Conservation (phyloP, 2,113 vertebrate species). For the Neodontobutis hainanensis region DNA sequence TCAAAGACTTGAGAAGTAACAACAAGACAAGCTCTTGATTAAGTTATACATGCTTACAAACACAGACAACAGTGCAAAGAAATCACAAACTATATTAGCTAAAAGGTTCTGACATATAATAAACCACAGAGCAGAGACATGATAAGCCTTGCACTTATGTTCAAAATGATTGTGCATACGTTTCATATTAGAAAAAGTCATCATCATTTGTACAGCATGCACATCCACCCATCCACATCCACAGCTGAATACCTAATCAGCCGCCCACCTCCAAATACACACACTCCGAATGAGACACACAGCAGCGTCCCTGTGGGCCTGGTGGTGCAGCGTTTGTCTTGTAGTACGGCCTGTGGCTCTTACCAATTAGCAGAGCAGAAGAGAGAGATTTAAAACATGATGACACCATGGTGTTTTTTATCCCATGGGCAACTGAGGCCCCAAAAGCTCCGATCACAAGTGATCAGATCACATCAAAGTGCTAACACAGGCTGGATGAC, state of each 20-base stretch:
- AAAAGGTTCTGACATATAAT: conserved; percentile 50
- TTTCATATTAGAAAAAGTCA: conserved; percentile 49
- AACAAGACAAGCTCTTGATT: conserved; percentile 23
- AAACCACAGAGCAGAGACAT: conserved; percentile 30
- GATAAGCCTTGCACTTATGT: conserved; percentile 17
- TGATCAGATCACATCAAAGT: conserved; percentile 75
- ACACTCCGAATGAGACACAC: conserved; percentile 14
- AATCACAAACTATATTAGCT: conserved; percentile 22
- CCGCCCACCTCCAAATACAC: conserved; percentile 39
- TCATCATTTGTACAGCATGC: conserved; percentile 37
- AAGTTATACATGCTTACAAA: conserved; percentile 12
- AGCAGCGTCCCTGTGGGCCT: conserved; percentile 51
- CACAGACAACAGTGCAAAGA: conserved; percentile 18
- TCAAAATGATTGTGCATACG: conserved; percentile 44
- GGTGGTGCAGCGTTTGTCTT: conserved; percentile 58
- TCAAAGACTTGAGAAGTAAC: conserved; percentile 32
- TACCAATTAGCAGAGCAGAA: conserved; percentile 75
- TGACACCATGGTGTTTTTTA: conserved; percentile 70
- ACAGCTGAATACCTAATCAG: conserved; percentile 58
- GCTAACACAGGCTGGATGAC: conserved; percentile 52
- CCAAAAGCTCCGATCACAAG: conserved; percentile 70
- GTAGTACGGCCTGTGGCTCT: conserved; percentile 61
- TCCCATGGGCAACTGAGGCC: conserved; percentile 63
- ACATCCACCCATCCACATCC: conserved; percentile 35
- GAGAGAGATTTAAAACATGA: conserved; percentile 72